These are phyloP conservation scores for Coenonympha glycerion DNA, from an alignment of 2,888 invertebrate genomes.

Conservation along the genomic window DNA sequence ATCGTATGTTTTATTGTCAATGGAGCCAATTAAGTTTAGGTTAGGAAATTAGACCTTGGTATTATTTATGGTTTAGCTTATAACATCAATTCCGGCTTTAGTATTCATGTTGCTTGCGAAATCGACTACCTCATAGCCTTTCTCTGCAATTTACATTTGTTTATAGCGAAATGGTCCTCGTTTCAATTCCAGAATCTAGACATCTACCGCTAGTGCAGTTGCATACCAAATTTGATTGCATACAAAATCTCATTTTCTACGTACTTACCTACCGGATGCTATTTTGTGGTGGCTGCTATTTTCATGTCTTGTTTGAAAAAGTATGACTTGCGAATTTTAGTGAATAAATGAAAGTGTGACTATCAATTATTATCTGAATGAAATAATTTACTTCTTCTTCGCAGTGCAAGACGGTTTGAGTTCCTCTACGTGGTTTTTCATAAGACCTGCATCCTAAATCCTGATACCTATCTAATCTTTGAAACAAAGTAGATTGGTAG, in stretches of 20 bases:
- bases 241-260: constrained; percentile 1
- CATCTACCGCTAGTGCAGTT: constrained; percentile 19
- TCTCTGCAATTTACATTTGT: constrained; percentile 31
- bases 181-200: constrained; percentile 18
- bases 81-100: constrained; percentile 27
- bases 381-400: no score
- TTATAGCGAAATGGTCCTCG: constrained; percentile 21
- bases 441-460: no score
- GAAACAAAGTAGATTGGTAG: no score
- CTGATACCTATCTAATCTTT: no score
- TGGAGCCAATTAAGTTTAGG: no score
- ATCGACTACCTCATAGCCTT: constrained; percentile 27
- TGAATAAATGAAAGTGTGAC: no score
- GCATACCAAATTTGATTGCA: constrained; percentile 19
- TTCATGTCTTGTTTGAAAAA: no score
- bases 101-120: constrained; percentile 28
- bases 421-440: no score
- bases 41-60: constrained; percentile 25
- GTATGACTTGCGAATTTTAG: no score
- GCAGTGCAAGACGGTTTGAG: no score
- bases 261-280: background rate
- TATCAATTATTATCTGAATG: no score
- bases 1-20: no score
- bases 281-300: background rate
- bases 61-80: constrained; percentile 28